phyloP scores from a whole-genome alignment of 53 echinoderm and acorn worm species.

The Echinarachnius parma region DNA sequence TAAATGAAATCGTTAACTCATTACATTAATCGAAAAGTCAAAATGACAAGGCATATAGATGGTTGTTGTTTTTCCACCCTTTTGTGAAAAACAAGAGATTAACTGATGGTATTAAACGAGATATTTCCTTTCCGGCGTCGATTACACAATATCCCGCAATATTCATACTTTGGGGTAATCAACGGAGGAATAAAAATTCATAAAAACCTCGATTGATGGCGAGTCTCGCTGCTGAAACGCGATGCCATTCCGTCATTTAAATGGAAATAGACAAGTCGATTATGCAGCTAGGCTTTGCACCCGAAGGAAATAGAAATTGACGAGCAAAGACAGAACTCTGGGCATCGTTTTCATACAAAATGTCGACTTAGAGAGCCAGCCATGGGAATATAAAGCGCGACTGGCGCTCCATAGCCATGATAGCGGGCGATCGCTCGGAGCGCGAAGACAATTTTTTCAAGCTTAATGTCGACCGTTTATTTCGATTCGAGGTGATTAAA shows the following conservation, averaged over 20 bases:
- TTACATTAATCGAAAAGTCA: no score
- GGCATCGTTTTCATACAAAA: constrained; percentile 38
- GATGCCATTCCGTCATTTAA: constrained; percentile 49
- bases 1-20: no score
- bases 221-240: constrained; percentile 19
- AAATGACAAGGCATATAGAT: no score
- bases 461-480: constrained; percentile 37
- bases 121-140: constrained; percentile 16
- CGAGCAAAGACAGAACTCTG: constrained; percentile 11
- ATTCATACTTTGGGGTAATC: constrained; percentile 41
- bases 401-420: no score
- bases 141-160: constrained; percentile 37
- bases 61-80: no score
- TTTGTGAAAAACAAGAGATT: no score
- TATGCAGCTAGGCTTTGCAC: constrained; percentile 13
- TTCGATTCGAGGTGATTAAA: constrained; percentile 41
- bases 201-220: constrained; percentile 40
- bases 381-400: constrained; percentile 1
- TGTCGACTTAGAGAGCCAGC: constrained; percentile 14
- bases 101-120: no score
- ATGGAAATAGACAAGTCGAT: constrained; percentile 46
- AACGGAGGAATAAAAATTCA: constrained; percentile 36
- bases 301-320: constrained; percentile 38
- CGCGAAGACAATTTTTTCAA: constrained; percentile 46
- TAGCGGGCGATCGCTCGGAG: no score